phyloP scores from a whole-genome alignment of 2,888 invertebrate species.

The Parapristionchus giblindavisi region DNA sequence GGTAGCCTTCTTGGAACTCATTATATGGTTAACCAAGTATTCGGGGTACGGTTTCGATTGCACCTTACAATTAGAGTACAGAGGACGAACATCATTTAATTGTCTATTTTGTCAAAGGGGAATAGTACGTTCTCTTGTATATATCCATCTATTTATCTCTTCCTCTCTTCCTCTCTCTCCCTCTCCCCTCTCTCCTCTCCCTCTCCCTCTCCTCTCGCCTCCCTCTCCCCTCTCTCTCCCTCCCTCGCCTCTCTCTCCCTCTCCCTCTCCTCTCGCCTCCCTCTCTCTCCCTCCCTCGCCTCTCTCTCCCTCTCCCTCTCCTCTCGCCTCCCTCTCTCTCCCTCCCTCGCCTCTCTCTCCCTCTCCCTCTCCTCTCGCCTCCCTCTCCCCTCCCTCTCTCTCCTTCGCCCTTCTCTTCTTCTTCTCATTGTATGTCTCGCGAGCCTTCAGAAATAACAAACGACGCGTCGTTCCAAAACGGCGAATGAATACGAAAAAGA shows the following conservation, averaged over 20 bases:
- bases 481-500: background rate
- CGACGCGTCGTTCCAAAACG: background rate
- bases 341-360: background rate
- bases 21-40: too few species aligned
- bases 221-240: too few species aligned
- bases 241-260: background rate
- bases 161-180: too few species aligned
- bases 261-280: background rate
- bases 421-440: background rate
- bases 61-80: too few species aligned
- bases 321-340: background rate
- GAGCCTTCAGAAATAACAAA: background rate
- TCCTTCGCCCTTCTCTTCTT: background rate
- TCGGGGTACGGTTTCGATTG: too few species aligned
- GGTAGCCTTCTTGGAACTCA: too few species aligned
- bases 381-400: background rate
- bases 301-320: background rate
- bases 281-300: background rate
- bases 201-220: too few species aligned
- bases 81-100: too few species aligned
- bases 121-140: too few species aligned
- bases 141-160: too few species aligned
- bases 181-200: too few species aligned
- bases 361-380: background rate
- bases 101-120: too few species aligned